Percentiles rank a stretch among this genome's conserved stretches.
Evolutionary conservation across 2,797 vertebrate species (phyloP).

Genomic region (Artibeus jamaicensis): DNA sequence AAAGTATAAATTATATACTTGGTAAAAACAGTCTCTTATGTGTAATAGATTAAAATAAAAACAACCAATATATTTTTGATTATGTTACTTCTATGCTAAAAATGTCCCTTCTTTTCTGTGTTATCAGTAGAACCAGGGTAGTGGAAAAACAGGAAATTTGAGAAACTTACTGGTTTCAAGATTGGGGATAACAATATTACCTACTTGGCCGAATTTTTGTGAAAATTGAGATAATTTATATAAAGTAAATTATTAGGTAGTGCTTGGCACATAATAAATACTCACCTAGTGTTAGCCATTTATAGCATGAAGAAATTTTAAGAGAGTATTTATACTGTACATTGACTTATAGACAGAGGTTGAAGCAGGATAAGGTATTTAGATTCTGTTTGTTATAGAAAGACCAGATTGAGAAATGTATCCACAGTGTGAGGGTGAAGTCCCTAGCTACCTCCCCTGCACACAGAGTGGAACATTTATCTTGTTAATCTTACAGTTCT

Average conservation of each 20-base stretch:
- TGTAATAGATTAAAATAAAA: slow-evolving; percentile 7
- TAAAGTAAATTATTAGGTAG: neutral
- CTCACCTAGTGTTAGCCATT: neutral
- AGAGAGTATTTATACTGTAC: neutral
- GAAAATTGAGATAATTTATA: neutral
- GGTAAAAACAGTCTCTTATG: neutral
- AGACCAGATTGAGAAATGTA: neutral
- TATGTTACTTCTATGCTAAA: slow-evolving; percentile 11
- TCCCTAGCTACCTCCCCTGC: neutral
- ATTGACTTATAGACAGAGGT: neutral
- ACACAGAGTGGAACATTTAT: neutral
- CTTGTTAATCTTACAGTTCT: neutral
- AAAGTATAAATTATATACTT: neutral
- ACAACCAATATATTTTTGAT: neutral
- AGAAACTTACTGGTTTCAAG: neutral
- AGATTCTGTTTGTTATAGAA: neutral
- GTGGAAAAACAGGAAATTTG: neutral
- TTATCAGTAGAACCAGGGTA: neutral
- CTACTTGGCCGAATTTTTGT: neutral
- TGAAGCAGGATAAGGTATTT: neutral
- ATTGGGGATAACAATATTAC: neutral
- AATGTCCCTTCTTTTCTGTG: neutral
- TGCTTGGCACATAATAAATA: neutral
- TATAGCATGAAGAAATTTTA: slow-evolving; percentile 8
- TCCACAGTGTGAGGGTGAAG: neutral